Evolutionary conservation across 1,140 invertebrate species (phyloP).

Genomic region (Cydia strobilella): DNA sequence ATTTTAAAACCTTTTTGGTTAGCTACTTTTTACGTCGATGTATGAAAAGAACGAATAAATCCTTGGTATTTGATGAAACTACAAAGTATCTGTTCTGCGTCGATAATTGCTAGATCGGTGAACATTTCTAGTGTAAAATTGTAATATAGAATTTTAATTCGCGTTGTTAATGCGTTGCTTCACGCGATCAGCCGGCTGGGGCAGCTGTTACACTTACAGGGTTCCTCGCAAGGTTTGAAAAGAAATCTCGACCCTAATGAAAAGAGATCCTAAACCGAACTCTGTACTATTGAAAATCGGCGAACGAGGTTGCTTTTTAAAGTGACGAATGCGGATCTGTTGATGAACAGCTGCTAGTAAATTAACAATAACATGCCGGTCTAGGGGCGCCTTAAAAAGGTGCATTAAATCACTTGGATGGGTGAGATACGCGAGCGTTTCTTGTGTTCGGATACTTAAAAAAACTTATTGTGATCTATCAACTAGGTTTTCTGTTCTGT

Average conservation of each 20-base stretch:
- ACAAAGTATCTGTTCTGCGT: slow-evolving; percentile 4
- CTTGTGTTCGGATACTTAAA: background rate
- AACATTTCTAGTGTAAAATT: slow-evolving; percentile 26
- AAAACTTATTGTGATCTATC: background rate
- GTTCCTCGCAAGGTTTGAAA: background rate
- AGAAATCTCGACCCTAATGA: background rate
- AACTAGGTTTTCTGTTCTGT: too few relatives aligned
- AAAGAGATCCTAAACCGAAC: slow-evolving; percentile 1
- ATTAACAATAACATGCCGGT: slow-evolving; percentile 49
- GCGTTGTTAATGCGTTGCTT: slow-evolving; percentile 40
- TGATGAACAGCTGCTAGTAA: slow-evolving; percentile 52
- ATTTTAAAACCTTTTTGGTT: too few relatives aligned
- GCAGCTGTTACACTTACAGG: slow-evolving; percentile 34
- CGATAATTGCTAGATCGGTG: slow-evolving; percentile 27
- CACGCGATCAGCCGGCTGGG: slow-evolving; percentile 52
- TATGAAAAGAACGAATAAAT: background rate
- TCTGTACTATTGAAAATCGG: background rate
- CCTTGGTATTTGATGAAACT: slow-evolving; percentile 7
- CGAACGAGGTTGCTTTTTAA: slow-evolving; percentile 41
- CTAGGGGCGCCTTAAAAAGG: slow-evolving; percentile 31
- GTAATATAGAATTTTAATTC: slow-evolving; percentile 19
- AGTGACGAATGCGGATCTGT: slow-evolving; percentile 48
- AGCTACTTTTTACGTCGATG: background rate
- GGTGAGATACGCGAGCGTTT: background rate
- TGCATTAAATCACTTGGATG: slow-evolving; percentile 29